Conservation (phyloP, 2,888 invertebrate genomes). For the Sphinx pinastri region DNA sequence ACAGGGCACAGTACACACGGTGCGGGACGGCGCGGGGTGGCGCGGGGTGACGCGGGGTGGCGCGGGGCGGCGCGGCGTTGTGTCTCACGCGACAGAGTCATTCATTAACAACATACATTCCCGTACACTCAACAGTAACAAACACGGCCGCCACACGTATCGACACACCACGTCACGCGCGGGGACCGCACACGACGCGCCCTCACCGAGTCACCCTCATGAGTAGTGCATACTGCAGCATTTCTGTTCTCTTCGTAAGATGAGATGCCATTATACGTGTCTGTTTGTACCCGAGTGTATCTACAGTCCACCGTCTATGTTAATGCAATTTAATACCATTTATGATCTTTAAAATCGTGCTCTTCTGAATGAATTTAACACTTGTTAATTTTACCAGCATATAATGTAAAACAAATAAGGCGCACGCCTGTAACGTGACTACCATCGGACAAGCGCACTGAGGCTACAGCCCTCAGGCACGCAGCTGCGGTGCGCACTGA, state of each 20-base stretch:
- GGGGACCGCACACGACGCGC: background rate
- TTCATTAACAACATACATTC: conserved; percentile 69
- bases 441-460: background rate
- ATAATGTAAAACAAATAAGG: background rate
- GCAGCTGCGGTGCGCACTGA: no score
- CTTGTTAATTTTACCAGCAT: background rate
- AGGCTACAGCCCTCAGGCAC: no score
- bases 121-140: conserved; percentile 75
- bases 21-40: background rate
- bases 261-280: no score
- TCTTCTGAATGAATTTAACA: background rate
- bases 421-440: background rate
- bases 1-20: background rate
- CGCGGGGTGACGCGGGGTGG: background rate
- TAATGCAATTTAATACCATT: no score
- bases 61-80: background rate
- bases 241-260: no score
- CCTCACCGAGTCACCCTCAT: no score
- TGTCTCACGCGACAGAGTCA: background rate
- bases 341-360: no score
- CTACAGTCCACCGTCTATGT: no score
- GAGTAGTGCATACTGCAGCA: no score
- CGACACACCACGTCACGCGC: background rate
- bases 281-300: no score
- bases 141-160: conserved; percentile 39